Evolutionary conservation across 2,113 vertebrate genomes (phyloP).

Genomic region (Cryptotis parvus): DNA sequence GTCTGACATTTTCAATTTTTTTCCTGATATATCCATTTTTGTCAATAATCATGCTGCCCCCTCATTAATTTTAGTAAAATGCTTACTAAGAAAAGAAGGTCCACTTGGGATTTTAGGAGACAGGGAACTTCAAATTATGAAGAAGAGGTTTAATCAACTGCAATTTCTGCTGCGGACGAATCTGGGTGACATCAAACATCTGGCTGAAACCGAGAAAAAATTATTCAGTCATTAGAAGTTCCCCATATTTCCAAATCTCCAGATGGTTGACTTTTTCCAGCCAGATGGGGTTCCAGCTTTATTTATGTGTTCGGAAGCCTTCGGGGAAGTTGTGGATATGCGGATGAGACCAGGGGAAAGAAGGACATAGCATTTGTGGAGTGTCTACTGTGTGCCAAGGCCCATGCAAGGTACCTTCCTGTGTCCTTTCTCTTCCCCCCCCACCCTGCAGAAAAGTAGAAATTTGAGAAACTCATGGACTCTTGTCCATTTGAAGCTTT

Average conservation of each 20-base stretch:
- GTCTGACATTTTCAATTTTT: not conserved
- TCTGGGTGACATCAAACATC: conserved; percentile 73
- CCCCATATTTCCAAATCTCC: conserved; percentile 75
- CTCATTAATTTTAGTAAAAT: not conserved
- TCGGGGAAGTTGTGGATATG: conserved; percentile 56
- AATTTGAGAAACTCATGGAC: not conserved
- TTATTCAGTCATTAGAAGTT: conserved; percentile 73
- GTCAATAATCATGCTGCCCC: not conserved
- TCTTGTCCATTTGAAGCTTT: not conserved
- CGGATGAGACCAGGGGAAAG: not conserved
- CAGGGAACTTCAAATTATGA: conserved; percentile 36
- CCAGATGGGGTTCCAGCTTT: conserved; percentile 77
- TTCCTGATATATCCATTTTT: not conserved
- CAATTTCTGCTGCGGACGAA: conserved; percentile 65
- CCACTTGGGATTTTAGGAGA: not conserved
- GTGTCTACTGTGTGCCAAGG: not conserved
- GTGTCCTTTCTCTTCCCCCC: not conserved
- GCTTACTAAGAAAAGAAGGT: conserved; percentile 20
- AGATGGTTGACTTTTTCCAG: conserved; percentile 75
- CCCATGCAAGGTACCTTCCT: not conserved
- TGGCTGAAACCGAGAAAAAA: conserved; percentile 65
- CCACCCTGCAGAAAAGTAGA: not conserved
- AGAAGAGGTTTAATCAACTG: conserved; percentile 54
- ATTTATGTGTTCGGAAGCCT: conserved; percentile 70
- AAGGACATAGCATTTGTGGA: not conserved